phyloP scores from a whole-genome alignment of 2,888 invertebrate species.

The Andrena bucephala region DNA sequence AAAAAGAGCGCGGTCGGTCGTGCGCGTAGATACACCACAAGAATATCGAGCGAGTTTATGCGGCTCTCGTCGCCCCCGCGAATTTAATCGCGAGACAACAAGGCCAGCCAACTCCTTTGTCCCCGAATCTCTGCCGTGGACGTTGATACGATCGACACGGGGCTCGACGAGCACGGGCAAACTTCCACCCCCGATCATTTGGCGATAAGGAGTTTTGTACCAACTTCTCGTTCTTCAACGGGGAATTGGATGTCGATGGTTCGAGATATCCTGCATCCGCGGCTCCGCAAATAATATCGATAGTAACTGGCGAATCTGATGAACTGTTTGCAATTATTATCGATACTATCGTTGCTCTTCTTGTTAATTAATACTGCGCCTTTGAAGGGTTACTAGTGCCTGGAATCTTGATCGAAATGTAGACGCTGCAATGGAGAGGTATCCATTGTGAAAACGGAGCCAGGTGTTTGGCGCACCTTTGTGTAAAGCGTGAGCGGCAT shows the following conservation, averaged over 20 bases:
- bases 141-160: neutral
- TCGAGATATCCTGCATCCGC: neutral
- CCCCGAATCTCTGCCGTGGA: neutral
- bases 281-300: neutral
- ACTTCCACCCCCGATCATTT: neutral
- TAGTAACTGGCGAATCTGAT: neutral
- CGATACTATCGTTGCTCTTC: too few species aligned
- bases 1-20: slow-evolving; percentile 40
- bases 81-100: slow-evolving; percentile 30
- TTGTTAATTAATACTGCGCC: too few species aligned
- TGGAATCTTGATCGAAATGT: too few species aligned
- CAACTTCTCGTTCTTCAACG: neutral
- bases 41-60: slow-evolving; percentile 35
- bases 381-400: too few species aligned
- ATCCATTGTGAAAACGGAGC: too few species aligned
- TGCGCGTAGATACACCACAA: neutral
- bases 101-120: neutral
- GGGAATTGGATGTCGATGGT: neutral
- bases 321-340: too few species aligned
- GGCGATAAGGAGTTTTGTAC: neutral
- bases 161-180: neutral
- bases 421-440: too few species aligned
- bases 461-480: too few species aligned
- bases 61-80: neutral
- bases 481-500: too few species aligned